Evolutionary conservation across 1,140 invertebrate species (phyloP), one percentile per base, ranked within the genome.

Genomic region (Cepaea nemoralis): DNA sequence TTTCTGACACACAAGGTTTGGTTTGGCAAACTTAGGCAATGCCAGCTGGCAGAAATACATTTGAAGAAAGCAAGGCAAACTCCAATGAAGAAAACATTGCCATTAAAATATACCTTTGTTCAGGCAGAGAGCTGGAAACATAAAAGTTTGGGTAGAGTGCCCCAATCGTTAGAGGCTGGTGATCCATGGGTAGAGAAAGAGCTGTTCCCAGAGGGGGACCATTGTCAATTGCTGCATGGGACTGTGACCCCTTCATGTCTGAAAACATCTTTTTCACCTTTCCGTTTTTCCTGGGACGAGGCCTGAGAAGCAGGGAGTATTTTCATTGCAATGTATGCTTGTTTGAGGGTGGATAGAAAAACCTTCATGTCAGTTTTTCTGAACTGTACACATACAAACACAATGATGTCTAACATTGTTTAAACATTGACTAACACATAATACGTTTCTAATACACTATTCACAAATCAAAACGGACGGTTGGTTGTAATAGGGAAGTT

Each of bases 211-310:
- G n/a, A 35, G 50, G 33, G 75, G 31, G 31, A 37, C 50, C 75
- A 12, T 37, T 45, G 24, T 63, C 77, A 45, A 39, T 45, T 59
- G 40, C 42, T 45, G 71, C 40, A 48, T 27, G 71, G 71, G 71
- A 50, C 40, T 39, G 71, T 40, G 71, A 35, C 42, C 69, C 69
- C 37, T 77, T 77, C 40, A 27, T 33, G 59, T 80, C 78, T 45
- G 78, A 73, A 55, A 73, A 39, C 69, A 73, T 48, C 78, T 80
- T 80, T 80, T 80, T 80, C 78, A 80, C 69, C 48, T 80, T 80
- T 35, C 67, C 78, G 35, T 80, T 80, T 80, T 80, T 80, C 48
- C 78, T 48, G 48, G 78, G 78, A 12, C 78, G 40, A 33, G 78
- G 78, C 78, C 78, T 80, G 69, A 73, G 78, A 73, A 55, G 31